phyloP scores from a whole-genome alignment of 2,888 invertebrate genomes.

The Melanotus villosus region DNA sequence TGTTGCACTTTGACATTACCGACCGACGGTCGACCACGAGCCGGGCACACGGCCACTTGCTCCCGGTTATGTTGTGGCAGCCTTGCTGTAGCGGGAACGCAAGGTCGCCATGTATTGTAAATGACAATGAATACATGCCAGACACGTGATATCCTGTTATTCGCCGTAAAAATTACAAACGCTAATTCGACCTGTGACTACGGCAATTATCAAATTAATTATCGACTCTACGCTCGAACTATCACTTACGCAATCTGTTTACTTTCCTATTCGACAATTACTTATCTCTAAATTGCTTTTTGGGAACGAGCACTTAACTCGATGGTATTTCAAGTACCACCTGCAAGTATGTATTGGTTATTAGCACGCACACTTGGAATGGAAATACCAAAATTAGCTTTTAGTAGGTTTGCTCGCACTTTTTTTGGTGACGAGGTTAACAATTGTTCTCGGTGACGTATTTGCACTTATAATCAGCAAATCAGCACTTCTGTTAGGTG shows the following conservation, averaged over 20 bases:
- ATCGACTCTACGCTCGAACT: slow-evolving; percentile 3
- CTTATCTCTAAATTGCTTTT: slow-evolving; percentile 25
- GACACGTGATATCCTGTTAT: slow-evolving; percentile 47
- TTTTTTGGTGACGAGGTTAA: background rate
- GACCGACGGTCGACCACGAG: slow-evolving; percentile 30
- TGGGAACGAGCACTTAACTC: slow-evolving; percentile 20
- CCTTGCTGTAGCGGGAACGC: slow-evolving; percentile 42
- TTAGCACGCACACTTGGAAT: background rate
- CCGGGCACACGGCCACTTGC: slow-evolving; percentile 30
- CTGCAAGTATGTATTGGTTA: background rate
- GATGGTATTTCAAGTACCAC: background rate
- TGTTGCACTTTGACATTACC: slow-evolving; percentile 11
- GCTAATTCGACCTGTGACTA: slow-evolving; percentile 33
- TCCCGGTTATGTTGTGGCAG: slow-evolving; percentile 35
- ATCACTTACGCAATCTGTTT: slow-evolving; percentile 38
- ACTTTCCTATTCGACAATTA: slow-evolving; percentile 18
- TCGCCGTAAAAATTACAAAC: slow-evolving; percentile 39
- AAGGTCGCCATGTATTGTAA: slow-evolving; percentile 45
- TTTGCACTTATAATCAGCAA: no score
- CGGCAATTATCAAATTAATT: slow-evolving; percentile 39
- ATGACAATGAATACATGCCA: slow-evolving; percentile 45
- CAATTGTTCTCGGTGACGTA: no score
- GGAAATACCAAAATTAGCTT: background rate
- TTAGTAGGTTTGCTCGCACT: background rate
- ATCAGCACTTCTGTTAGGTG: no score